Base-by-base conservation (phyloP, 2,888 invertebrate species). In the Clanis bilineata region DNA sequence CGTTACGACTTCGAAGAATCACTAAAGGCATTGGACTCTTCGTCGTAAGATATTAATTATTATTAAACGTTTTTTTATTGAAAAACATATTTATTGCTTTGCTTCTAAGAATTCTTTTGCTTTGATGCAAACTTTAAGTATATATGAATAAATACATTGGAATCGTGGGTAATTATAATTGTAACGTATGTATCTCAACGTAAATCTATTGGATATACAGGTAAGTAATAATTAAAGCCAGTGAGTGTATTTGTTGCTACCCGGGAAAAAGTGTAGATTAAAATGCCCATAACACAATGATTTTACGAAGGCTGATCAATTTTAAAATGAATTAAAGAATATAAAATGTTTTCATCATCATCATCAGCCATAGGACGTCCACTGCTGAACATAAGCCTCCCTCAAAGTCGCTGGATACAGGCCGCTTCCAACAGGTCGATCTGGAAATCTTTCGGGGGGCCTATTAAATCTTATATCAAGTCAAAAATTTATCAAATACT, bases 1-100 rank as follows among this genome's bases (percentile, higher is more conserved):
- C 59, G 51, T 64, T 57, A 64, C 60, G 54, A 47, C 56, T 64
- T 58, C 59, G 43, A 41, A 59, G 60, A 66, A 67, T 47, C 61
- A 58, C 56, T 56, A 57, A 63, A 62, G 60, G 43, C 57, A 51
- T 57, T 61, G 55, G 47, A 57, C 47, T 62, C 45, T 15, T 7
- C 51, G 12, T 47, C 12, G 12, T 44, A 28, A 51, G 58, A 60
- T 58, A 63, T 63, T 61, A 58, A 60, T 61, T 58, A 63, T 63
- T 61, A 58, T 61, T 60, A 41, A 56, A 15, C 22, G n/a, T 44
- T 56, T 62, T 63, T 64, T 63, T 47, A 36, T 60, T 36, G 41
- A 60, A 58, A 55, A 51, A 45, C 12, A 62, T 64, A 60, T 66
- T 69, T 65, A 67, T 61, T 43, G 58, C 60, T 39, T 56, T 44